These are phyloP conservation scores for Rhopalosiphum maidis DNA, from an alignment of 1,140 invertebrate species.

Conservation along the genomic window DNA sequence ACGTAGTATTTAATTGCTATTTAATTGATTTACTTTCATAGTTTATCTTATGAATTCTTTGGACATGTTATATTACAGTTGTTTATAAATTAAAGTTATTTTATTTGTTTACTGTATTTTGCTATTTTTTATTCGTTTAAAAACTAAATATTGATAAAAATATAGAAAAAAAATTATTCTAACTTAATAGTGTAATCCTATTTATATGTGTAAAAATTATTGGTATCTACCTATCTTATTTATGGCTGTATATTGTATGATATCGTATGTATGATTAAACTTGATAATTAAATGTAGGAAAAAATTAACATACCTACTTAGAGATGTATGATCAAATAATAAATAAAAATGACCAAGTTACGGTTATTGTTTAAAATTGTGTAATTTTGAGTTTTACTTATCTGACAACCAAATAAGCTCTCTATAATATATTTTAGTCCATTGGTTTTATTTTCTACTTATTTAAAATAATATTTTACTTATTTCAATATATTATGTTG, in stretches of 20 bases:
- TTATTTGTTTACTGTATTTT: conserved; percentile 43
- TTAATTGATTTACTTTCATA: conserved; percentile 32
- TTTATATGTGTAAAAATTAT: not conserved
- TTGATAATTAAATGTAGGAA: not conserved
- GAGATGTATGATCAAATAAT: conserved; percentile 3
- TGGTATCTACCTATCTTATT: not conserved
- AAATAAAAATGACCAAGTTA: not conserved
- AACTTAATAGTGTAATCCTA: not conserved
- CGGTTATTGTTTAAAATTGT: not conserved
- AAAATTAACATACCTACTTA: not conserved
- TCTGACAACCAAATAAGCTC: not conserved
- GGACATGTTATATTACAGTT: conserved; percentile 27
- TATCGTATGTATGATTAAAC: not conserved
- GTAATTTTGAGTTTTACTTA: not conserved
- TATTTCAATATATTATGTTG: too few relatives aligned
- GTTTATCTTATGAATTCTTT: conserved; percentile 19
- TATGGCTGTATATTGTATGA: not conserved
- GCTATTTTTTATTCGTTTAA: conserved; percentile 10
- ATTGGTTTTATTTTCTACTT: not conserved
- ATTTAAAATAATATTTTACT: not conserved
- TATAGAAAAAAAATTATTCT: conserved; percentile 1
- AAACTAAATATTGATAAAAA: conserved; percentile 15
- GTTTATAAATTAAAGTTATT: conserved; percentile 31
- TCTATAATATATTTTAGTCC: not conserved
- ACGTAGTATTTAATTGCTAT: conserved; percentile 32